Base-by-base conservation (phyloP, 2,888 invertebrate genomes). In the Cyclophora punctaria region DNA sequence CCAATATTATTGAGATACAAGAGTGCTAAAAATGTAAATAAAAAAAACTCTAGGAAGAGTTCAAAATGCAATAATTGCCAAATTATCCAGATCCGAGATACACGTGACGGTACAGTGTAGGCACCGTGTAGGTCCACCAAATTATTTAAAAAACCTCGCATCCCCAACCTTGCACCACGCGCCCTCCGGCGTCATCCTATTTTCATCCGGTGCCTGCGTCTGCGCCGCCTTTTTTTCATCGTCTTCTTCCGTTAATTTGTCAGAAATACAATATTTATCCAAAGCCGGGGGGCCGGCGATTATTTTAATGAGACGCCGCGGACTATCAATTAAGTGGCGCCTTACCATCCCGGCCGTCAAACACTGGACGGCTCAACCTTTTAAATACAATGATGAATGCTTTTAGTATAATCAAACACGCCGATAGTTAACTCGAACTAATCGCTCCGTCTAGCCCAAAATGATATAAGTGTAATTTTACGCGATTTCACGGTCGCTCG, bases 291-390 rank as follows among this genome's bases (percentile, higher is more conserved):
- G 75, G 71, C 67, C 59, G 42, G 42, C 55, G 56, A 77, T 78
- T 75, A 75, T 71, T 78, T 75, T 82, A 84, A 84, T 80, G 78
- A 81, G 73, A 62, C 59, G 63, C 60, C 69, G 62, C 63, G 69
- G 79, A 77, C 83, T 83, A 86, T 81, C 79, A 84, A 85, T 85
- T 87, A 86, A 71, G 59, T 68, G 87, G 84, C 85, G 85, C 85
- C 83, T 69, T 51, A 33, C 41, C 20, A 20, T 20, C 43, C 44
- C 61, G 64, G 67, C 64, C 62, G 59, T 71, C 71, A 68, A 71
- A 73, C 64, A 58, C 49, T 54, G 55, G 20, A 20, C 20, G 20
- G 1, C 20, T 20, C 20, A 57, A 58, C 55, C 55, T 52, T 53
- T 59, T 56, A 66, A 52, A 55, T 64, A 61, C 54, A 58, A 50